Evolutionary conservation across 2,113 vertebrate genomes (phyloP).

Genomic region (Cyanoderma ruficeps): DNA sequence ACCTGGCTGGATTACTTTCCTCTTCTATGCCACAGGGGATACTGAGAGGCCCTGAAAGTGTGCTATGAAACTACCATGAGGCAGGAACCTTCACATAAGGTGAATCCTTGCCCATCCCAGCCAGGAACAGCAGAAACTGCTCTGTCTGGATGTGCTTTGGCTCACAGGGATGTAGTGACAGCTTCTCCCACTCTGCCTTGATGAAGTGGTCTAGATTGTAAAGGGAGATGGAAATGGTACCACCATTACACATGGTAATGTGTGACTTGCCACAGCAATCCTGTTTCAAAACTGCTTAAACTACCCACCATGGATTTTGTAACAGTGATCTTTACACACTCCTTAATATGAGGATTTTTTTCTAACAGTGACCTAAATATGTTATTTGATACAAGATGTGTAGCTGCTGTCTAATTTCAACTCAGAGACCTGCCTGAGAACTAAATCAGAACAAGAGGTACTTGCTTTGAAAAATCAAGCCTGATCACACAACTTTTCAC

Average conservation of each 20-base stretch:
- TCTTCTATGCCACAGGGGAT: background rate
- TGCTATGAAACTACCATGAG: background rate
- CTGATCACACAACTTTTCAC: background rate
- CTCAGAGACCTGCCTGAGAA: background rate
- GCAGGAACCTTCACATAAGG: background rate
- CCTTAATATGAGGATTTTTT: accelerated
- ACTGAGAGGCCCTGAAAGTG: background rate
- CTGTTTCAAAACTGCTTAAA: background rate
- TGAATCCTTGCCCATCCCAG: background rate
- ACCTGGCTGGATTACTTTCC: background rate
- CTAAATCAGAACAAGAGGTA: background rate
- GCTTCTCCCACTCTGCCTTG: background rate
- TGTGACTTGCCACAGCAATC: background rate
- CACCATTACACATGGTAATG: too few species aligned
- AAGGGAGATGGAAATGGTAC: background rate
- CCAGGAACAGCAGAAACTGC: accelerated
- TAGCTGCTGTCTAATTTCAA: background rate
- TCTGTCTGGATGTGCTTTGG: background rate
- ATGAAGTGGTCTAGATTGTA: background rate
- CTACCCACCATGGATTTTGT: background rate
- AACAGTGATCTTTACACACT: background rate
- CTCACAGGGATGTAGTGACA: background rate
- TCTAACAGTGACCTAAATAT: background rate
- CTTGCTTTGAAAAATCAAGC: background rate
- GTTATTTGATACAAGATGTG: accelerated